Conservation (phyloP, 2,888 invertebrate species). For the Torymus texanus region DNA sequence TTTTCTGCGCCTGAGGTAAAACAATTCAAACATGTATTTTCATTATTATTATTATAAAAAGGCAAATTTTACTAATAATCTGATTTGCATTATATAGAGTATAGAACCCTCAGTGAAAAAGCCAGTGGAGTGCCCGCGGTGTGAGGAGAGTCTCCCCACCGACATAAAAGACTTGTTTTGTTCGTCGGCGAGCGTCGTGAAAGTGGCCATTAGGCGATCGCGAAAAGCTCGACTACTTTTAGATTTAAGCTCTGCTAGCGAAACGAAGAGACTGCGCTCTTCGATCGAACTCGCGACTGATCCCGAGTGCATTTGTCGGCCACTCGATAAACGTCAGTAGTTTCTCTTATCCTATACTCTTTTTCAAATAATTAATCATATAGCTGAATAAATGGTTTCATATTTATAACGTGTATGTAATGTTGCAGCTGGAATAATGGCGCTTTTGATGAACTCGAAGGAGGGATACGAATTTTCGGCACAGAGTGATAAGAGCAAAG, state of each 20-base stretch:
- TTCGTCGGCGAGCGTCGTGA: slow-evolving; percentile 65
- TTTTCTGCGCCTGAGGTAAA: no score
- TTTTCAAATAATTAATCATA: no score
- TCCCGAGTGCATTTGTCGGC: slow-evolving; percentile 66
- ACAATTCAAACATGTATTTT: no score
- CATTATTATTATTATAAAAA: background rate
- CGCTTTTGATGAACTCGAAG: slow-evolving; percentile 62
- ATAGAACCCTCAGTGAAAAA: slow-evolving; percentile 18
- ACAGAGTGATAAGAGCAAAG: slow-evolving; percentile 56
- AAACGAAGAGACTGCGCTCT: slow-evolving; percentile 61
- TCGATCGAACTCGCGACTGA: slow-evolving; percentile 64
- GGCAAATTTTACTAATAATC: background rate
- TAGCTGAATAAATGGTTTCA: no score
- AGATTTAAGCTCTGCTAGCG: slow-evolving; percentile 62
- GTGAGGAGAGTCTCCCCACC: slow-evolving; percentile 64
- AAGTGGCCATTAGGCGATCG: slow-evolving; percentile 67
- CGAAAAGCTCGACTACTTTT: slow-evolving; percentile 66
- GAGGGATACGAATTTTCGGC: slow-evolving; percentile 53
- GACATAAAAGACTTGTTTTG: slow-evolving; percentile 67
- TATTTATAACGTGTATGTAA: background rate
- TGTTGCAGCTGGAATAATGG: slow-evolving; percentile 67
- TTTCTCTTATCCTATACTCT: no score
- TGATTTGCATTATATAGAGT: background rate
- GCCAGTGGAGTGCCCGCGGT: slow-evolving; percentile 65
- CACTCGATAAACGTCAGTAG: slow-evolving; percentile 67